Evolutionary conservation across 2,888 invertebrate genomes (phyloP).

Genomic region (Tenthredo distinguenda): DNA sequence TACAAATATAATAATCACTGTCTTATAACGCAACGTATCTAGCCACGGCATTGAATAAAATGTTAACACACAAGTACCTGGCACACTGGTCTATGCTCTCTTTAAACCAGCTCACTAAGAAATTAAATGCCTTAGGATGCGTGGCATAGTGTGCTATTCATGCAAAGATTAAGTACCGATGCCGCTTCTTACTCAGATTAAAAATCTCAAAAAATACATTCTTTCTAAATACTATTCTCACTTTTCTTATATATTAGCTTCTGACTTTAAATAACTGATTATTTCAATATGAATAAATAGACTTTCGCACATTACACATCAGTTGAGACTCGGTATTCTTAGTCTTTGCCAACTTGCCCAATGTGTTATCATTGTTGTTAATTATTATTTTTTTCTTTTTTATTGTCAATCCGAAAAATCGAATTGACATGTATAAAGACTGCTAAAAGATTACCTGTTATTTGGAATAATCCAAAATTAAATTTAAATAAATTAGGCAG

Average conservation of each 20-base stretch:
- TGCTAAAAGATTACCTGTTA: slow-evolving; percentile 69
- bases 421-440: slow-evolving; percentile 65
- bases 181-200: not conserved
- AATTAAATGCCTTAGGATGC: slow-evolving; percentile 70
- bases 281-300: not conserved
- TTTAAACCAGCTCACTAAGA: slow-evolving; percentile 69
- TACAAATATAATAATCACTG: slow-evolving; percentile 60
- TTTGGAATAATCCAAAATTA: slow-evolving; percentile 64
- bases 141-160: slow-evolving; percentile 68
- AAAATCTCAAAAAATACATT: not conserved
- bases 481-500: slow-evolving; percentile 51
- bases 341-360: slow-evolving; percentile 68
- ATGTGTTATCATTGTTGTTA: slow-evolving; percentile 69
- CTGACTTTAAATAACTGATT: not conserved
- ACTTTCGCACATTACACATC: not conserved
- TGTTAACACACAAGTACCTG: slow-evolving; percentile 75
- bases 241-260: not conserved
- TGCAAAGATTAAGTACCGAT: slow-evolving; percentile 8
- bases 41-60: slow-evolving; percentile 65
- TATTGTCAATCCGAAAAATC: slow-evolving; percentile 59
- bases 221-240: not conserved
- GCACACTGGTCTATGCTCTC: slow-evolving; percentile 75
- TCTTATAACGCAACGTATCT: slow-evolving; percentile 69
- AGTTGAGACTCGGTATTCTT: slow-evolving; percentile 55
- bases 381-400: slow-evolving; percentile 39